Conservation (phyloP, 2,113 vertebrate genomes). For the Pristiophorus japonicus region DNA sequence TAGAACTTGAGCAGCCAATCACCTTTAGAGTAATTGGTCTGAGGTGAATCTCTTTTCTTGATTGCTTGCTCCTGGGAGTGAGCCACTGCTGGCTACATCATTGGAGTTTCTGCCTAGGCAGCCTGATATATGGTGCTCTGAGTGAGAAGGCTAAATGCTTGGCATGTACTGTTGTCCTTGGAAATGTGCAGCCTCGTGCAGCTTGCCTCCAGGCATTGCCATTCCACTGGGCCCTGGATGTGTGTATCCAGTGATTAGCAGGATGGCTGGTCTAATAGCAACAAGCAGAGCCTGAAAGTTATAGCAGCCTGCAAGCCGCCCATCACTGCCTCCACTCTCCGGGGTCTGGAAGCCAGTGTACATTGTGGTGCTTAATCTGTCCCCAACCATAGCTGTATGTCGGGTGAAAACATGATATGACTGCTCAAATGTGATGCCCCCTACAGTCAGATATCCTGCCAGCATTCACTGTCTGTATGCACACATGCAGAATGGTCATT, state of each 20-base stretch:
- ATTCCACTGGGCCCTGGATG: neutral
- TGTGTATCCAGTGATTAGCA: neutral
- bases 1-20: no score
- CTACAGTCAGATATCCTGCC: neutral
- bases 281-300: neutral
- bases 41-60: no score
- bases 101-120: no score
- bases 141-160: neutral
- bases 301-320: neutral
- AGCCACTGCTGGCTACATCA: no score
- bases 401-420: neutral
- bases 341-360: neutral
- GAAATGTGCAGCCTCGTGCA: neutral
- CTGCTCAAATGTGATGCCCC: neutral
- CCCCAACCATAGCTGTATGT: neutral
- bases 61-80: no score
- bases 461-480: neutral
- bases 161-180: neutral
- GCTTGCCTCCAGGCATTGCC: neutral
- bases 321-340: neutral
- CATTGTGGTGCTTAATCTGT: neutral
- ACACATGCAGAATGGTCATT: no score
- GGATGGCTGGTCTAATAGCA: neutral
- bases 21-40: no score
- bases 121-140: neutral